Evolutionary conservation across 2,888 invertebrate species (phyloP).

Genomic region (Athalia cordata): DNA sequence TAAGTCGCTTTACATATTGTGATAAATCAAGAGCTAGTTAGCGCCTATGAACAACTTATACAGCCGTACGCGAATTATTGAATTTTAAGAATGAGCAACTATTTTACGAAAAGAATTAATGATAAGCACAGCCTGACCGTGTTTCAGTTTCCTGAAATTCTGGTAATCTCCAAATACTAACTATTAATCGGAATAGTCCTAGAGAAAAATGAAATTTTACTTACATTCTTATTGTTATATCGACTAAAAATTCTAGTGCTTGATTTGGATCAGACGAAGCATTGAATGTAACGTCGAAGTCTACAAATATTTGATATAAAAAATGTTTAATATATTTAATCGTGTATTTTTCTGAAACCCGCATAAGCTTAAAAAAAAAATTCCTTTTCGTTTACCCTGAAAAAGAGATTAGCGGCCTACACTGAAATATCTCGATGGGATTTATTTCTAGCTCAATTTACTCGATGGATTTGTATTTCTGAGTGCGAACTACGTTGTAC

Average conservation of each 20-base stretch:
- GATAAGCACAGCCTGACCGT: conserved; percentile 12
- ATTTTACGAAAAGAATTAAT: background rate
- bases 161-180: background rate
- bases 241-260: conserved; percentile 4
- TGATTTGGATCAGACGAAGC: background rate
- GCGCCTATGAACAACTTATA: conserved; percentile 13
- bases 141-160: background rate
- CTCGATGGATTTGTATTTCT: too few relatives aligned
- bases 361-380: conserved; percentile 11
- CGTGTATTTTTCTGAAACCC: conserved; percentile 33
- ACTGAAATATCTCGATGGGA: background rate
- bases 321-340: conserved; percentile 11
- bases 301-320: background rate
- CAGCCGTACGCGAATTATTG: background rate
- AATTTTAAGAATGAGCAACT: background rate
- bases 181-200: conserved; percentile 5
- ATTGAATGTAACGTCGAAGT: background rate
- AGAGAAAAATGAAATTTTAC: background rate
- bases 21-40: conserved; percentile 20
- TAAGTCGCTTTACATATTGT: conserved; percentile 36
- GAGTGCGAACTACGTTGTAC: too few relatives aligned
- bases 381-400: background rate
- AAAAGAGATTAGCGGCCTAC: background rate
- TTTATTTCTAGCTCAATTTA: too few relatives aligned
- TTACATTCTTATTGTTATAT: background rate